These are phyloP conservation scores for Cephus nigrinus DNA, from an alignment of 2,888 invertebrate species.

Conservation along the genomic window DNA sequence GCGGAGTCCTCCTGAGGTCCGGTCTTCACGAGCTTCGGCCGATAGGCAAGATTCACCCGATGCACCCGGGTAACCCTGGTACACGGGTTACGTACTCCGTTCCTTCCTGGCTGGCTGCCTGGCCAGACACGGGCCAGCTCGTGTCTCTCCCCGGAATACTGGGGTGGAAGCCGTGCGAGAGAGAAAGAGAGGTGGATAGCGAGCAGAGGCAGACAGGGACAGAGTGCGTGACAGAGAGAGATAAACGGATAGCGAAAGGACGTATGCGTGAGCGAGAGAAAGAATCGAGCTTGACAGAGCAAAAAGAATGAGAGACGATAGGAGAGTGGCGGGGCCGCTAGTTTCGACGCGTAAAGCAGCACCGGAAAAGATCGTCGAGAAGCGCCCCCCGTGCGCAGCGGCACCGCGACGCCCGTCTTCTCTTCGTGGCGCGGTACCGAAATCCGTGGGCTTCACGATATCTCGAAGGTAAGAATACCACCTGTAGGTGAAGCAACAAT, in stretches of 20 bases:
- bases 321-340: not conserved
- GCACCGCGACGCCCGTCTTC: not conserved
- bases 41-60: not conserved
- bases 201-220: conserved; percentile 3
- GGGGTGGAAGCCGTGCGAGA: not conserved
- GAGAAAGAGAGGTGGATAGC: conserved; percentile 2
- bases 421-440: not conserved
- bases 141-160: not conserved
- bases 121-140: not conserved
- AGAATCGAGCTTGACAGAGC: not conserved
- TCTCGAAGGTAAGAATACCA: conserved; percentile 49
- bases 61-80: conserved; percentile 14
- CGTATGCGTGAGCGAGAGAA: not conserved
- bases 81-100: not conserved
- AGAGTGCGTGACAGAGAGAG: not conserved
- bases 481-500: conserved; percentile 67
- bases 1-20: not conserved
- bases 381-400: not conserved
- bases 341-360: not conserved
- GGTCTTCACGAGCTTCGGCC: not conserved
- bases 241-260: conserved; percentile 8
- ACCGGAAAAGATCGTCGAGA: not conserved
- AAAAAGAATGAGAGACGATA: not conserved
- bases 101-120: not conserved
- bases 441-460: not conserved